Base-by-base conservation (phyloP, 2,797 vertebrate species). In the Enteromius anoplus region DNA sequence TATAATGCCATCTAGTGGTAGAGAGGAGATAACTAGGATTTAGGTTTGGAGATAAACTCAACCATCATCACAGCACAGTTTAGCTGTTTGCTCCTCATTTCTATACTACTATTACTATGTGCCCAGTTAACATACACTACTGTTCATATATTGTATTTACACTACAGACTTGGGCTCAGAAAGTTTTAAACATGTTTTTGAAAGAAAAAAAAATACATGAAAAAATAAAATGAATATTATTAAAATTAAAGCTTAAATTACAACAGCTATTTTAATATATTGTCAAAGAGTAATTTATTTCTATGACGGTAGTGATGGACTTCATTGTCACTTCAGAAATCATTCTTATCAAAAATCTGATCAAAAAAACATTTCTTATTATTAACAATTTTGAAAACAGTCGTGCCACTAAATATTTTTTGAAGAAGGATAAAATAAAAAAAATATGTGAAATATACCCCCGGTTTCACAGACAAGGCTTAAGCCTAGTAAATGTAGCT, bases 1-100 rank as follows among this genome's bases (percentile, higher is more conserved):
- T 29, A 15, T 66, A 49, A 80, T 89, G 88, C 91, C 94, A 93
- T 89, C 94, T 91, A 81, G 83, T 87, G 94, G 91, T 78, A 4
- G 49, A 62, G 6, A 42, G 19, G 82, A 15, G 17, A 65, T 68
- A 73, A 72, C 32, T 45, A 23, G 49, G 17, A 11, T 58, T 6
- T 55, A 78, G 12, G 3, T 72, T 81, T 45, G 19, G 11, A 72
- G 49, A 42, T 29, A 2, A 15, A 34, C 23, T 70, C 40, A 62
- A 23, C 53, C 40, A 17, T 10, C 17, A 45, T n/a, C 14, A 6
- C 17, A 47, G 26, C 42, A 14, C 6, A 69, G 29, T 71, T 29
- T 71, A 49, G 47, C 4, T 5, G 21, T 69, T 66, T 66, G 45
- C 14, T 26, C 3, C 29, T 11, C 3, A 17, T 45, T 11, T 19